These are phyloP conservation scores for Metellina segmentata DNA, from an alignment of 2,888 invertebrate genomes.

Conservation along the genomic window DNA sequence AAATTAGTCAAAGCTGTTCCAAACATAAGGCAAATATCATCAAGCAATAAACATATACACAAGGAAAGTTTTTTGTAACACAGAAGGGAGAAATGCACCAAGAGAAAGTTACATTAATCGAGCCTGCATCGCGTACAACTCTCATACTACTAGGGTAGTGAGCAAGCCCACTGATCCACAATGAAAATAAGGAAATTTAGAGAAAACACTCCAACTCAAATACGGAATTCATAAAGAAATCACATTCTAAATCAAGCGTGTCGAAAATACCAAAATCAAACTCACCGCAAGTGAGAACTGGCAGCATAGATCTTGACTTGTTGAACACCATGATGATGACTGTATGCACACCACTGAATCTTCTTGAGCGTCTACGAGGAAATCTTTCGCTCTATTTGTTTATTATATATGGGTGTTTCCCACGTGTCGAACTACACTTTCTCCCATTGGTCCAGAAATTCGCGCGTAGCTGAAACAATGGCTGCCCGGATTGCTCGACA, in stretches of 20 bases:
- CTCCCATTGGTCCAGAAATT: constrained; percentile 62
- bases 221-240: not conserved
- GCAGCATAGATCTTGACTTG: constrained; percentile 14
- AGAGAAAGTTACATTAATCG: no score
- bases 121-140: no score
- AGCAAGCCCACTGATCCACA: not conserved
- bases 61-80: no score
- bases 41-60: no score
- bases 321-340: constrained; percentile 44
- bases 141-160: no score
- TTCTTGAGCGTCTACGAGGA: constrained; percentile 29
- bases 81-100: no score
- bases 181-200: not conserved
- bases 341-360: constrained; percentile 24
- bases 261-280: not conserved
- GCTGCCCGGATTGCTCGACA: constrained; percentile 17
- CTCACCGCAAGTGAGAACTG: constrained; percentile 54
- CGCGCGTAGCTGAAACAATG: constrained; percentile 35
- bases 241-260: no score
- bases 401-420: constrained; percentile 56
- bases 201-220: not conserved
- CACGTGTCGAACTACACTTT: constrained; percentile 62
- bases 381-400: constrained; percentile 69
- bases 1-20: no score
- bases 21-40: no score